Conservation (phyloP, 2,888 invertebrate genomes). For the Crossocerus cetratus region DNA sequence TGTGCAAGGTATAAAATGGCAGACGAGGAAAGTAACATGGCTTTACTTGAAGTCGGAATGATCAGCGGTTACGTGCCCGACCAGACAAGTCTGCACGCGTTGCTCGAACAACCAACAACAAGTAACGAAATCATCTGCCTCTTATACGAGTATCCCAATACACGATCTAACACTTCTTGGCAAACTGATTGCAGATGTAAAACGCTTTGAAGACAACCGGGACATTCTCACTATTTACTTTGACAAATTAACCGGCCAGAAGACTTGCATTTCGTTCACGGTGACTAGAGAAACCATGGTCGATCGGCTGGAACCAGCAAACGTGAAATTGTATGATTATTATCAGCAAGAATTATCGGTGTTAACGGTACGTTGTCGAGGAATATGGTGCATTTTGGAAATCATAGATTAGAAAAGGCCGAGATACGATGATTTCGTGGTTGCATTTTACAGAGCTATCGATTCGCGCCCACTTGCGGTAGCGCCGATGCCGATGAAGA, state of each 20-base stretch:
- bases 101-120: slow-evolving; percentile 76
- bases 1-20: slow-evolving; percentile 72
- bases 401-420: not conserved
- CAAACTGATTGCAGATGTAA: slow-evolving; percentile 73
- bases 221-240: slow-evolving; percentile 79
- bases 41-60: slow-evolving; percentile 80
- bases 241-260: slow-evolving; percentile 77
- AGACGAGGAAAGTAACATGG: slow-evolving; percentile 80
- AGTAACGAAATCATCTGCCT: slow-evolving; percentile 68
- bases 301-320: slow-evolving; percentile 78
- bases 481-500: slow-evolving; percentile 59
- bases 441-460: slow-evolving; percentile 65
- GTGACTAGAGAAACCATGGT: slow-evolving; percentile 77
- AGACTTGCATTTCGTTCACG: slow-evolving; percentile 78
- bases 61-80: slow-evolving; percentile 83
- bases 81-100: slow-evolving; percentile 79
- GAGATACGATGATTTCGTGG: not conserved
- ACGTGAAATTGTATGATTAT: slow-evolving; percentile 82
- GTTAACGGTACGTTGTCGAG: slow-evolving; percentile 77
- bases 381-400: not conserved
- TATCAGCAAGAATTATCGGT: slow-evolving; percentile 80
- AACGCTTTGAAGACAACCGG: slow-evolving; percentile 78
- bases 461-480: slow-evolving; percentile 66
- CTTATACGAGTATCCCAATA: no score
- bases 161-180: no score